These are phyloP conservation scores for Brachypterus glaber DNA, from an alignment of 2,888 invertebrate species.

Conservation along the genomic window DNA sequence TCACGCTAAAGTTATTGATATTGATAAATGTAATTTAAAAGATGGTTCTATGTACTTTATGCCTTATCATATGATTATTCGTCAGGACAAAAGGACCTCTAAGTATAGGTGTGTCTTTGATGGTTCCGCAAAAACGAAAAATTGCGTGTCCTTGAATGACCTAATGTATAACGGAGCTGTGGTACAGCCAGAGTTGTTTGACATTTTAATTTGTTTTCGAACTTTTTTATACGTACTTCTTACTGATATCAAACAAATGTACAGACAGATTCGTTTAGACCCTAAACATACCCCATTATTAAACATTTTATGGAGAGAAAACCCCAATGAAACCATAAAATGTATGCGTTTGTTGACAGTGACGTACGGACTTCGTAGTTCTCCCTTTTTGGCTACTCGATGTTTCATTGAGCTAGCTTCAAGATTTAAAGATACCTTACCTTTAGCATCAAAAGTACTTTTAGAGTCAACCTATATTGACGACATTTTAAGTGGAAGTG, in stretches of 20 bases:
- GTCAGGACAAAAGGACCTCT: too few relatives aligned
- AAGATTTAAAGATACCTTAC: slow-evolving; percentile 1
- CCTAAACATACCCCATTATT: slow-evolving; percentile 10
- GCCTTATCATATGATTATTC: too few relatives aligned
- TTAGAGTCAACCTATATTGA: slow-evolving; percentile 11
- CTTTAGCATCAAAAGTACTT: slow-evolving; percentile 9
- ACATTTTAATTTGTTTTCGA: slow-evolving; percentile 11
- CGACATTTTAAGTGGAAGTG: slow-evolving; percentile 9
- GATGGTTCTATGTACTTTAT: too few relatives aligned
- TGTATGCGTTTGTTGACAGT: too few relatives aligned
- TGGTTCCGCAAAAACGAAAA: slow-evolving; percentile 4
- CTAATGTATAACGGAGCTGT: slow-evolving; percentile 8
- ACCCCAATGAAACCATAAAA: slow-evolving; percentile 7
- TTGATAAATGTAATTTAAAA: too few relatives aligned
- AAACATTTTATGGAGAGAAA: slow-evolving; percentile 15
- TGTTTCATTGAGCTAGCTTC: slow-evolving; percentile 10
- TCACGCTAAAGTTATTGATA: too few relatives aligned
- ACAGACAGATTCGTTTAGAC: slow-evolving; percentile 10
- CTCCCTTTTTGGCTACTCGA: slow-evolving; percentile 14
- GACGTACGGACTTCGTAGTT: slow-evolving; percentile 9
- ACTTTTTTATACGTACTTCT: slow-evolving; percentile 5
- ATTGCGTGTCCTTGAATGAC: slow-evolving; percentile 8
- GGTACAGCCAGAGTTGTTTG: slow-evolving; percentile 13
- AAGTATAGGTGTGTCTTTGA: too few relatives aligned
- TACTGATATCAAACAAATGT: slow-evolving; percentile 15